phyloP scores from a whole-genome alignment of 2,797 vertebrate genomes.

The Poecile montanus region DNA sequence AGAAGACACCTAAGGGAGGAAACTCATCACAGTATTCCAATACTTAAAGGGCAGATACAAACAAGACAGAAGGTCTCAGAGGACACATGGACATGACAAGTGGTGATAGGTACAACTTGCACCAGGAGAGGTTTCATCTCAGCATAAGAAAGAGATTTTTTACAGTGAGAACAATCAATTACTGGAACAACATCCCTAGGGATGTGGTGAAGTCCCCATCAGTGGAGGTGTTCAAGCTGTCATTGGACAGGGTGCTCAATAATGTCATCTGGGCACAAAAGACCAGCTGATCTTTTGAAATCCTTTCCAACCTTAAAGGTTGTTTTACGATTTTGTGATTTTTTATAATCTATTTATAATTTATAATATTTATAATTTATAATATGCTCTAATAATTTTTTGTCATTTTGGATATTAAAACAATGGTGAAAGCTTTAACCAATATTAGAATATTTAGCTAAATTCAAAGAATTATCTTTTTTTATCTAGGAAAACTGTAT shows the following conservation, averaged over 20 bases:
- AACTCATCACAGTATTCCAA: not conserved
- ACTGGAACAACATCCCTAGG: not conserved
- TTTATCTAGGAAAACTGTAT: not conserved
- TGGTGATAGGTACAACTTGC: not conserved
- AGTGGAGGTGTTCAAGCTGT: not conserved
- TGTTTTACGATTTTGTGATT: not conserved
- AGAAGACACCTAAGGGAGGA: not conserved
- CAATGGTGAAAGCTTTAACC: not conserved
- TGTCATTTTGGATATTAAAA: not conserved
- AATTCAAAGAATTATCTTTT: not conserved
- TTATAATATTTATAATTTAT: too few relatives aligned
- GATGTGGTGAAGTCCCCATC: not conserved
- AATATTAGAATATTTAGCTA: not conserved
- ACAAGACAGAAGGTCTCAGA: not conserved
- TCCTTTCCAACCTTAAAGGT: not conserved
- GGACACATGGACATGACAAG: not conserved
- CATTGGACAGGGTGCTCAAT: not conserved
- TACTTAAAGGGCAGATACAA: not conserved
- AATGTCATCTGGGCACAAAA: not conserved
- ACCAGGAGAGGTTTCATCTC: not conserved
- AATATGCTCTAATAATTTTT: not conserved
- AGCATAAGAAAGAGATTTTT: not conserved
- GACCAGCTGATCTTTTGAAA: not conserved
- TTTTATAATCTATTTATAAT: too few relatives aligned
- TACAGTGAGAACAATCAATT: not conserved